Evolutionary conservation across 2,113 vertebrate species (phyloP), one percentile per base, ranked within the genome.

Genomic region (Crotalus tigris): DNA sequence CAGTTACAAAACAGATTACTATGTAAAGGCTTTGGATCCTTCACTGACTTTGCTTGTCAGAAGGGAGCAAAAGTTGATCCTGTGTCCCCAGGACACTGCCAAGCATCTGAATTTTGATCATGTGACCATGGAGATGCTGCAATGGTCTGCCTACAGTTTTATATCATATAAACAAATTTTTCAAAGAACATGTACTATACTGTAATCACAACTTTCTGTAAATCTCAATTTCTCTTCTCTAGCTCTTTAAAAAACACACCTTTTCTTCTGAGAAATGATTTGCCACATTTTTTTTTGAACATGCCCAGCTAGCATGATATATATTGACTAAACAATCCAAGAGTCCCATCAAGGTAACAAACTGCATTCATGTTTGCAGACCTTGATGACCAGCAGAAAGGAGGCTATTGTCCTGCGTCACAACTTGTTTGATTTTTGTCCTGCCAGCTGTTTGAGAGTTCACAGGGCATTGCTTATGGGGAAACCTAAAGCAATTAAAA

Each of bases 291-390:
- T 87, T 92, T 54, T 5, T 57, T 21, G 1, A 8, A 54, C 86
- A 92, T 87, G 49, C 90, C 46, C 90, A 91, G 51, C 3, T 8
- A 4, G 91, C 85, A 4, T 94, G 64, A 91, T 94, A 88, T 75
- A 91, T 91, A 75, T 91, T 93, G 58, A 81, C 26, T 33, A 58
- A 91, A 51, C 46, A 91, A 44, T 95, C 88, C 93, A 93, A 95
- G 96, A 94, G 95, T 95, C 95, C 61, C 88, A 91, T 92, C 89
- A 94, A 93, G 88, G 49, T 93, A 86, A 94, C 95, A 93, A 94
- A 92, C 95, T 0, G 96, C 94, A 96, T 24, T 93, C 0, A 0
- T 64, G 92, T 95, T 61, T 96, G 93, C 92, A 96, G 91, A 95
- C 92, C 92, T 59, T 95, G 92, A 91, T 93, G 94, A 89, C 93